Evolutionary conservation across 2,888 invertebrate genomes (phyloP).

Genomic region (Drosophila infuscata): DNA sequence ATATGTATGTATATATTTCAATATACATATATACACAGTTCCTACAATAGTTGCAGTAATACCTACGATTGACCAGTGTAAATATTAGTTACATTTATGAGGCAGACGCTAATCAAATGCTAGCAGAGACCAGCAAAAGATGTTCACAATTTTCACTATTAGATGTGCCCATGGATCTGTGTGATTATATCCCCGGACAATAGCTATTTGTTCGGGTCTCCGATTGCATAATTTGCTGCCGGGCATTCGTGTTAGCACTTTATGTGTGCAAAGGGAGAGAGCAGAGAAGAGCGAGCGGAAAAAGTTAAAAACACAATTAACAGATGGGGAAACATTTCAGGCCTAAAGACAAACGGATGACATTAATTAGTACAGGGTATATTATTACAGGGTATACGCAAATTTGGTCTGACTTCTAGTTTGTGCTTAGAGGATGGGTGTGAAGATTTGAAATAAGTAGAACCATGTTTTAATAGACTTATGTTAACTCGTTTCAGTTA

Average conservation of each 20-base stretch:
- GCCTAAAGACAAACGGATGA: not conserved
- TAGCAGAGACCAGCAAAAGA: slow-evolving; percentile 8
- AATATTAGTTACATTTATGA: slow-evolving; percentile 62
- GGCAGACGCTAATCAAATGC: slow-evolving; percentile 54
- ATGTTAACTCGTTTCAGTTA: not conserved
- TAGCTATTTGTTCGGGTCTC: slow-evolving; percentile 1
- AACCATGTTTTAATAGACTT: not conserved
- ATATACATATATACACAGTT: not conserved
- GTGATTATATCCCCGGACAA: slow-evolving; percentile 26
- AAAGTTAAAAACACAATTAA: not conserved
- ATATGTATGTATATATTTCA: slow-evolving; percentile 18
- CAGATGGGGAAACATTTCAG: not conserved
- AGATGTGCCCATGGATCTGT: slow-evolving; percentile 21
- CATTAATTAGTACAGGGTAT: not conserved
- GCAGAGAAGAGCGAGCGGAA: not conserved
- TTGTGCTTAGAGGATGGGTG: not conserved
- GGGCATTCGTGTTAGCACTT: slow-evolving; percentile 40
- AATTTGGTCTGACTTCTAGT: not conserved
- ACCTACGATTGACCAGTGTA: slow-evolving; percentile 23
- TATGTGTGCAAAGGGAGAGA: not conserved
- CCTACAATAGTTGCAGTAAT: not conserved
- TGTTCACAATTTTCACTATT: slow-evolving; percentile 33
- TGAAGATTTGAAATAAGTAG: not conserved
- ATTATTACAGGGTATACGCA: not conserved
- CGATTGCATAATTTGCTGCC: slow-evolving; percentile 33